Base-by-base conservation (phyloP, 2,113 vertebrate genomes). In the Accipiter virgatus region DNA sequence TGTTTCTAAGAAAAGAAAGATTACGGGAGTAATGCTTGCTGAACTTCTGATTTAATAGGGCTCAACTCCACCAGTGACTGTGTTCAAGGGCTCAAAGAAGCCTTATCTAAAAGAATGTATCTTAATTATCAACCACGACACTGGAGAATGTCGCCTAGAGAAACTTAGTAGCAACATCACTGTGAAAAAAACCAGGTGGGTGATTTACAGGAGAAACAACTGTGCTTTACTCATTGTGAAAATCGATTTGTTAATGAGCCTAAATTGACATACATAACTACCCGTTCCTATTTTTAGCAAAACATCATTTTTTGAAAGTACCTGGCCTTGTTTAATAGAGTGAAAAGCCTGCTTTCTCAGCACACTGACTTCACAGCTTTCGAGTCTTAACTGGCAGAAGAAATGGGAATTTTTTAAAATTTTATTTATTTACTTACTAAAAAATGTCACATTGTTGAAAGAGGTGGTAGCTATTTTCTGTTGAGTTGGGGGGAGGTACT, bases 111-210 rank as follows among this genome's bases (percentile, higher is more conserved):
- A 99, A 95, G 99, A 99, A 97, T 99, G 99, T 97, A 98, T 99
- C 98, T 99, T 99, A 91, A 99, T 99, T 80, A 98, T 99, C 95
- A 99, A 99, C 97, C 99, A 99, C 82, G 99, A 99, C 97, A 99
- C 99, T 42, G 99, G 99, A 96, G 99, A 99, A 97, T 99, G 99
- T 97, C 98, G 99, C 81, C 98, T 99, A 96, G 99, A 99, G 97
- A 99, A 99, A 96, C 99, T 99, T 87, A 99, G 98, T 98, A 99
- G 99, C 97, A 99, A 99, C 91, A 99, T 99, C 95, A 99, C 99
- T 81, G 99, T 99, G 93, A 99, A 99, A 97, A 99, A 99, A 98
- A 99, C 99, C 94, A 99, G 99, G 99, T 99, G 96, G 78, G 98
- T 98, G 58, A 63, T 80, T 87, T 78, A 58, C 45, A 77, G 34